phyloP scores from a whole-genome alignment of 2,888 invertebrate species.

The Calameuta pallipes region DNA sequence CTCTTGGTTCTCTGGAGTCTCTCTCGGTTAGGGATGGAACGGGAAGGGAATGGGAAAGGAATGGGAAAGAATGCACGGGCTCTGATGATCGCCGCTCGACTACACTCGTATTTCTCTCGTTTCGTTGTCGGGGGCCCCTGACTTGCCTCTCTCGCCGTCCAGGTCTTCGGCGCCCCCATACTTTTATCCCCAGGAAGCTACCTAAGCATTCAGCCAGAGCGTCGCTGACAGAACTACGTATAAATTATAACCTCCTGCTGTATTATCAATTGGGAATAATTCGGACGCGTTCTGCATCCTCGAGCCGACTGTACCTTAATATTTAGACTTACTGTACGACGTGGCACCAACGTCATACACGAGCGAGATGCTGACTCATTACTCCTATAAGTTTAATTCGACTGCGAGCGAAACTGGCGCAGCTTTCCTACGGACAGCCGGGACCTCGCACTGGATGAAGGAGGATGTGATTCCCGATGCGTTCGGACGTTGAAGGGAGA shows the following conservation, averaged over 20 bases:
- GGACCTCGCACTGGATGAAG: not conserved
- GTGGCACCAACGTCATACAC: not conserved
- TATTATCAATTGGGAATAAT: not conserved
- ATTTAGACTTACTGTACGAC: slow-evolving; percentile 19
- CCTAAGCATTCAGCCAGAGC: slow-evolving; percentile 17
- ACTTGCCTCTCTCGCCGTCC: not conserved
- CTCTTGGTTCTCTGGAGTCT: not conserved
- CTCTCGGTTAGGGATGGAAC: slow-evolving; percentile 8
- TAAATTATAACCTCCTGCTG: not conserved
- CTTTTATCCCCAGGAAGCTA: slow-evolving; percentile 1
- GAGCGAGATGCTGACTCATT: not conserved
- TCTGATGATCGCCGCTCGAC: slow-evolving; percentile 11
- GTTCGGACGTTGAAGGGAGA: not conserved
- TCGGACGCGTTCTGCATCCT: not conserved
- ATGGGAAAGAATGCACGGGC: slow-evolving; percentile 17
- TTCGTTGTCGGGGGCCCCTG: not conserved
- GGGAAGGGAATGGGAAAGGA: slow-evolving; percentile 1
- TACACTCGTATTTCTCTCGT: slow-evolving; percentile 14
- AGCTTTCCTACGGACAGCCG: not conserved
- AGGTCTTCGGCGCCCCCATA: not conserved
- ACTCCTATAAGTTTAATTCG: not conserved
- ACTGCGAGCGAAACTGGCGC: not conserved
- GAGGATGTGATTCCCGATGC: not conserved
- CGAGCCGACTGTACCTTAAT: not conserved
- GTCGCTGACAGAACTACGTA: slow-evolving; percentile 11